Base-by-base conservation (phyloP, 92 coral and sea anemone genomes). In the Parazoanthus darwini region DNA sequence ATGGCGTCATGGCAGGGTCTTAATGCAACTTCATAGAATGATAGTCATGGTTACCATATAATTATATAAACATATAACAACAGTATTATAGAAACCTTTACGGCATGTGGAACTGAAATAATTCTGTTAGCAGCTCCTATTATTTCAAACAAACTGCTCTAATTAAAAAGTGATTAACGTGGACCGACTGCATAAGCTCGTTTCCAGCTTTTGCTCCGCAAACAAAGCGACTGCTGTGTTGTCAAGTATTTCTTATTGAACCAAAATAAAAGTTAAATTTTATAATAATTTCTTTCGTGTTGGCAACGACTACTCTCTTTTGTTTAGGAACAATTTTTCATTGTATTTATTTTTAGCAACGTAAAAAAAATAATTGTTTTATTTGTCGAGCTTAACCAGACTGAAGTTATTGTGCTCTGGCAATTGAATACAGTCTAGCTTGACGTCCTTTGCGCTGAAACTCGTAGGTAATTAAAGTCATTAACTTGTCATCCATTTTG, bases 401-500 rank as follows among this genome's bases (percentile, higher is more conserved):
- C 42, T 39, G 59, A 54, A 54, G 59, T 46, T 74, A 37, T n/a
- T 44, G 78, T 74, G 78, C 78, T 74, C 8, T 74, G 78, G 78
- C 46, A 74, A 13, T 74, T 35, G 46, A 37, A 39, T 76, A 13
- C 4, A 5, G 46, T 42, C 20, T 8, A 4, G 66, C 66, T 58
- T 58, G 18, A 14, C 66, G 66, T 39, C 42, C 42, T 74, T 37
- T 8, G 9, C 78, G 44, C 23, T 48, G 33, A 74, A 74, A 42
- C 78, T 74, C n/a, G 44, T 20, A 35, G 44, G 23, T 74, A 74
- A 74, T 74, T 74, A 13, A 76, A 16, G 51, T 76, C 48, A 37
- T 76, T 76, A 79, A 23, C 33, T 79, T 48, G 35, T n/a, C n/a
- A 26, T n/a, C 82, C 82, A 23, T 50, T 79, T 11, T 79, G 82